Evolutionary conservation across 2,113 vertebrate genomes (phyloP).

Genomic region (Nibea albiflora): DNA sequence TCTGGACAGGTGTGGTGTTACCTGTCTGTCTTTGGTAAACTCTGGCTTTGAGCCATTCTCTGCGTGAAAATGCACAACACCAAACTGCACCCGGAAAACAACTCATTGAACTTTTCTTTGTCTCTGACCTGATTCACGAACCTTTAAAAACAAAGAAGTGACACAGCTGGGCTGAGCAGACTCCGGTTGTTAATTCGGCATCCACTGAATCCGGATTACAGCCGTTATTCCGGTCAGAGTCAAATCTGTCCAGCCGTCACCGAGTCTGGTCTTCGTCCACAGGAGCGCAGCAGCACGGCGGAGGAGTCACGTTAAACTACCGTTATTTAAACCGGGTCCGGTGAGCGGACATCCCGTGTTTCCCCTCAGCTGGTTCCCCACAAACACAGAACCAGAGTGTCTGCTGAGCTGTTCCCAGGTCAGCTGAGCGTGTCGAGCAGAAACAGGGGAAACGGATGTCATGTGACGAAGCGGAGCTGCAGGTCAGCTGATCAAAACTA

Average conservation of each 20-base stretch:
- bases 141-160: background rate
- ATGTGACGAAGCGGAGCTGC: conserved; percentile 61
- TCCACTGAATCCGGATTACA: background rate
- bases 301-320: background rate
- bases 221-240: background rate
- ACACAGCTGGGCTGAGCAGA: accelerated
- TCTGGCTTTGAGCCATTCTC: background rate
- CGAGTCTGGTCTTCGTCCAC: background rate
- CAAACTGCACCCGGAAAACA: background rate
- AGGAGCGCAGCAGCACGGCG: accelerated
- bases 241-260: background rate
- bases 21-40: background rate
- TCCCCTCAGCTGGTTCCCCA: background rate
- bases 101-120: accelerated
- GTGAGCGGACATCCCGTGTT: background rate
- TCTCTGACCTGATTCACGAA: background rate
- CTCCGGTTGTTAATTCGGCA: conserved; percentile 5
- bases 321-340: background rate
- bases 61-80: background rate
- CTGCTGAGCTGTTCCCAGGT: too few relatives aligned
- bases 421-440: background rate
- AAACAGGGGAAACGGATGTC: conserved; percentile 54
- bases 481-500: conserved; percentile 63
- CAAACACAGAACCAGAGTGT: background rate
- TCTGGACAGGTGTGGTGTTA: background rate